phyloP scores from a whole-genome alignment of 2,888 invertebrate genomes.

The Heterodera filipjevi region DNA sequence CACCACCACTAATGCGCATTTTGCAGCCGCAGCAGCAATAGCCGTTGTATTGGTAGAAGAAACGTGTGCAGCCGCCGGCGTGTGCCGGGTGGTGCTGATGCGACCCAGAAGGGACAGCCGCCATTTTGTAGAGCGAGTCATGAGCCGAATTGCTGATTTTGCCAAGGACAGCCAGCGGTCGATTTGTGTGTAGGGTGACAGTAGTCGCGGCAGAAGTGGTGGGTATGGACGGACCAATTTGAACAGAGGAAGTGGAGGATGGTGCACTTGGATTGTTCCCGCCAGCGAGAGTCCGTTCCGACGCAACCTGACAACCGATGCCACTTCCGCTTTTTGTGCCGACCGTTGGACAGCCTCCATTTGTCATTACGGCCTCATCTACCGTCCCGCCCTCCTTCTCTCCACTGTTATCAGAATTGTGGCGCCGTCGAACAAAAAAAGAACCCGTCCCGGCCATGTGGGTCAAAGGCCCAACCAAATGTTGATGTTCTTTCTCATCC shows the following conservation, averaged over 20 bases:
- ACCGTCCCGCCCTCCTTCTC: not conserved
- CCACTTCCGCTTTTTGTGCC: conserved; percentile 1
- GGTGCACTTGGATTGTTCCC: conserved; percentile 3
- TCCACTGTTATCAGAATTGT: not conserved
- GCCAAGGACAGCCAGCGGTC: not conserved
- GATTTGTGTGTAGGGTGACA: not conserved
- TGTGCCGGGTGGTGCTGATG: conserved; percentile 8
- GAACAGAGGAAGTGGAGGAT: conserved; percentile 9
- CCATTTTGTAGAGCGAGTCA: conserved; percentile 16
- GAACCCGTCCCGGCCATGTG: not conserved
- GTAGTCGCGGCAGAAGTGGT: too few species aligned
- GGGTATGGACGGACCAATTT: too few species aligned
- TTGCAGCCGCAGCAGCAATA: conserved; percentile 6
- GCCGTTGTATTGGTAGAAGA: conserved; percentile 32
- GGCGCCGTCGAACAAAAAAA: not conserved
- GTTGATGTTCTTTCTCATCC: not conserved
- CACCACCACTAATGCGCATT: conserved; percentile 6
- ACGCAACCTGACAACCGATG: too few species aligned
- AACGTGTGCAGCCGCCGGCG: conserved; percentile 9
- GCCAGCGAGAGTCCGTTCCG: not conserved
- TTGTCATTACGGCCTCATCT: not conserved
- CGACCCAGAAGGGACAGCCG: not conserved
- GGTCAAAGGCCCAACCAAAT: not conserved
- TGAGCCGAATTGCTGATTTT: conserved; percentile 21
- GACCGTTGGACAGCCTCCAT: not conserved